Evolutionary conservation across 2,113 vertebrate species (phyloP).

Genomic region (human): DNA sequence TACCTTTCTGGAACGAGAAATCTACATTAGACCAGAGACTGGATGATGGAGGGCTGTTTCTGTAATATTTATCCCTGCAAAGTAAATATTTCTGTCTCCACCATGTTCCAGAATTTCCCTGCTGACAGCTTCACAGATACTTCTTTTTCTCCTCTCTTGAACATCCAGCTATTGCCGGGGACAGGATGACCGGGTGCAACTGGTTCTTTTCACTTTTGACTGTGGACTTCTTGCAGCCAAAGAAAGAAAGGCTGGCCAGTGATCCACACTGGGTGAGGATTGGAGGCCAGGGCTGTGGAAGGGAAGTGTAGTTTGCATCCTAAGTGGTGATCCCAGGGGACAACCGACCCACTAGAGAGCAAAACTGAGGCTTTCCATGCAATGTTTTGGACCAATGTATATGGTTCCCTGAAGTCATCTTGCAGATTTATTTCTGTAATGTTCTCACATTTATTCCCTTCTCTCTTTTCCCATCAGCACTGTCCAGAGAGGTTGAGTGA

Average conservation of each 20-base stretch:
- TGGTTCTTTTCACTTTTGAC: constrained; percentile 34
- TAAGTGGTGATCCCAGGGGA: not conserved
- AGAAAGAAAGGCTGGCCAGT: not conserved
- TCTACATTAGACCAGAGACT: not conserved
- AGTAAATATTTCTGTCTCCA: constrained; percentile 73
- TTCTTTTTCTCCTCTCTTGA: constrained; percentile 36
- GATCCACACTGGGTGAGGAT: accelerated
- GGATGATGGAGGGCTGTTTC: constrained; percentile 50
- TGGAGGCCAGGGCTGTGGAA: not conserved
- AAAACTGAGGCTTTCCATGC: not conserved
- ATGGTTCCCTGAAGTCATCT: not conserved
- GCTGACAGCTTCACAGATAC: not conserved
- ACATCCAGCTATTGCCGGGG: not conserved
- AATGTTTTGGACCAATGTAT: accelerated
- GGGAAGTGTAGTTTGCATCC: accelerated
- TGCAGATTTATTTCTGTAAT: not conserved
- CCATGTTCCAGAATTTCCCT: constrained; percentile 24
- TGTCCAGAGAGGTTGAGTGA: not conserved
- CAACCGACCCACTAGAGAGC: not conserved
- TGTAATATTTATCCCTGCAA: constrained; percentile 62
- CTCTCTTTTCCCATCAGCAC: not conserved
- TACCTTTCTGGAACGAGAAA: not conserved
- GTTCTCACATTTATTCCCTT: no score
- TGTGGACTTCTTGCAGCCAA: not conserved
- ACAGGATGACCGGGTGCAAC: not conserved